Conservation (phyloP, 30 jellyfish, hydroid and myxozoan genomes). For the Calvadosia cruxmelitensis region DNA sequence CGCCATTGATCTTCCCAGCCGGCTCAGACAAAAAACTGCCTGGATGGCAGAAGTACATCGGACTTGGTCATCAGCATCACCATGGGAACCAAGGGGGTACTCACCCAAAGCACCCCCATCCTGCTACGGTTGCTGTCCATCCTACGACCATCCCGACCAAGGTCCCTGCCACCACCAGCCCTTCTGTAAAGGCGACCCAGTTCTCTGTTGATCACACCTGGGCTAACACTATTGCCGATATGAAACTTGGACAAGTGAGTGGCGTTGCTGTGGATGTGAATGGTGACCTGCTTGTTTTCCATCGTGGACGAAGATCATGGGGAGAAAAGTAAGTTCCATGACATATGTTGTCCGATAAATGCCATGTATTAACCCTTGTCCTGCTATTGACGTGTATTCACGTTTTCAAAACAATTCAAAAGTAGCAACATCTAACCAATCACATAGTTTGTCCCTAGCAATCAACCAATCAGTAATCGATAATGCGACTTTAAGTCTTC, state of each 20-base stretch:
- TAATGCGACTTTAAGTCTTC: too few species aligned
- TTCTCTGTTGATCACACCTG: not conserved
- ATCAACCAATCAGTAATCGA: too few species aligned
- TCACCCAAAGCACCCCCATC: not conserved
- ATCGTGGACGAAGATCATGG: slow-evolving; percentile 63
- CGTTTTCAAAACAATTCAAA: too few species aligned
- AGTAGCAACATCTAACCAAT: too few species aligned
- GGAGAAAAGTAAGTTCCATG: slow-evolving; percentile 36
- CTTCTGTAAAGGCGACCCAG: too few species aligned
- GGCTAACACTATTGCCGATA: not conserved
- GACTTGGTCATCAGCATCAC: slow-evolving; percentile 23
- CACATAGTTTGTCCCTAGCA: too few species aligned
- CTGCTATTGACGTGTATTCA: not conserved
- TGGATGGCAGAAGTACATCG: slow-evolving; percentile 11
- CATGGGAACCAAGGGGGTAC: not conserved
- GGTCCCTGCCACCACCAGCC: too few species aligned
- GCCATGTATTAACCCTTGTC: too few species aligned
- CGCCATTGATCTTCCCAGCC: slow-evolving; percentile 26
- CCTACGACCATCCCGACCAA: too few species aligned
- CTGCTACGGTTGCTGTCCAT: not conserved
- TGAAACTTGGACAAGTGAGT: not conserved
- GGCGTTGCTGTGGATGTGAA: slow-evolving; percentile 5
- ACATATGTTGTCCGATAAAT: too few species aligned
- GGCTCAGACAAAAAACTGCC: slow-evolving; percentile 32
- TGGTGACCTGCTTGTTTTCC: slow-evolving; percentile 27